Conservation (phyloP, 2,797 vertebrate genomes). For the Babyrousa celebensis region DNA sequence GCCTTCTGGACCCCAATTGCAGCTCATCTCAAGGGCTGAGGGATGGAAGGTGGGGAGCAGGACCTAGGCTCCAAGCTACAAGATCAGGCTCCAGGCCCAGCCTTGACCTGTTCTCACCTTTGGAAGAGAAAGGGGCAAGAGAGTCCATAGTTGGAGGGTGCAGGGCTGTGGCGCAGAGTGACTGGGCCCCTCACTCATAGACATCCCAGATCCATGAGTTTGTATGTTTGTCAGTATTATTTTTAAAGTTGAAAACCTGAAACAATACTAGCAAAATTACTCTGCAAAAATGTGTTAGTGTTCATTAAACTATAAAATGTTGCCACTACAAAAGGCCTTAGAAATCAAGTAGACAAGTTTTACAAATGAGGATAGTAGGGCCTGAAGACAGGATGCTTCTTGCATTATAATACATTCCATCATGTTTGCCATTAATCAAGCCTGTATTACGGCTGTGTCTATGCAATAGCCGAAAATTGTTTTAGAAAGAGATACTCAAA, state of each 20-base stretch:
- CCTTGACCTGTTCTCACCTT: neutral
- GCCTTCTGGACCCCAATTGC: neutral
- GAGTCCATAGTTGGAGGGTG: neutral
- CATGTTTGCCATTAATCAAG: neutral
- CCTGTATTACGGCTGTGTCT: neutral
- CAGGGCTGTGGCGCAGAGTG: neutral
- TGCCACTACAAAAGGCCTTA: slow-evolving; percentile 17
- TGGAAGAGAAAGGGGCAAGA: neutral
- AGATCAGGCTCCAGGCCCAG: neutral
- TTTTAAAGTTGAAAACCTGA: slow-evolving; percentile 50
- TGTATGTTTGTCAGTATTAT: neutral
- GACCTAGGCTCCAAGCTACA: neutral
- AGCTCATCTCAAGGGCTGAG: neutral
- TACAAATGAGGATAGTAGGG: slow-evolving; percentile 44
- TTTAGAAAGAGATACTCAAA: slow-evolving; percentile 37
- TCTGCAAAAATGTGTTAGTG: slow-evolving; percentile 6
- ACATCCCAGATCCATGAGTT: slow-evolving; percentile 82
- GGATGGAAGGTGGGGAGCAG: neutral
- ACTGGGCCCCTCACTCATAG: slow-evolving; percentile 58
- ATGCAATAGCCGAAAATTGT: neutral
- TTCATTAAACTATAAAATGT: slow-evolving; percentile 59
- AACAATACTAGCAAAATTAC: slow-evolving; percentile 47
- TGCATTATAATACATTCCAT: neutral
- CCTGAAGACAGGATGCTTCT: neutral
- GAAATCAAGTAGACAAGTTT: slow-evolving; percentile 29